A percentile compares a stretch with the other conserved stretches of the same genome.
phyloP scores from a whole-genome alignment of 2,797 vertebrate species.

The Silurus lanzhouensis region DNA sequence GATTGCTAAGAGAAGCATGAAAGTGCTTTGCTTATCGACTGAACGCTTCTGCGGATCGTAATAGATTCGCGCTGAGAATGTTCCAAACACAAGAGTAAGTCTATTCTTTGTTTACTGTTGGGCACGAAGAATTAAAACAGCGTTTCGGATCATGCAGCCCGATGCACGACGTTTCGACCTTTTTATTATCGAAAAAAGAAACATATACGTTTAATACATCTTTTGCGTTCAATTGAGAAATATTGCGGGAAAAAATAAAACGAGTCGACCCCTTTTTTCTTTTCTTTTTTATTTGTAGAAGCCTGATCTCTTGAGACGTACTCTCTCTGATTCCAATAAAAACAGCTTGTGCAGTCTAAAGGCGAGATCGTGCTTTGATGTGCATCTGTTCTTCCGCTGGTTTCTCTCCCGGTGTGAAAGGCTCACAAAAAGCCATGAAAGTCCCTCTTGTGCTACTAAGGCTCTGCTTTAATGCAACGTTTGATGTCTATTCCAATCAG shows the following conservation, averaged over 20 bases:
- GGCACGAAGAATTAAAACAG: not conserved
- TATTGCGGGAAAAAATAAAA: not conserved
- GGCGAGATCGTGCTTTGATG: constrained; percentile 65
- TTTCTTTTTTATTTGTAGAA: not conserved
- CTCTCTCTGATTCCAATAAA: constrained; percentile 29
- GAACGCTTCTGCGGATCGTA: constrained; percentile 85
- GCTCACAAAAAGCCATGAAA: constrained; percentile 63
- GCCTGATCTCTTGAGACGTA: constrained; percentile 5
- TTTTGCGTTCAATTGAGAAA: not conserved
- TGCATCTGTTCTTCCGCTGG: constrained; percentile 64
- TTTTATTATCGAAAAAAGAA: not conserved
- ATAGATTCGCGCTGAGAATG: constrained; percentile 67
- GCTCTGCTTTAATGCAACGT: constrained; percentile 59
- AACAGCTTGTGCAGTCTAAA: constrained; percentile 33
- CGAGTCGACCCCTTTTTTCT: not conserved
- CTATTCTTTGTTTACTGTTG: not conserved
- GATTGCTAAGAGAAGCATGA: constrained; percentile 88
- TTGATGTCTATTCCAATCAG: constrained; percentile 62
- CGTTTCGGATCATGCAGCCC: not conserved
- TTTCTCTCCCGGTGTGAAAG: constrained; percentile 57
- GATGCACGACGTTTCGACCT: constrained; percentile 1
- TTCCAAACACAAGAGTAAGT: not conserved
- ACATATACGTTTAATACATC: not conserved
- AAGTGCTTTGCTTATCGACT: constrained; percentile 90
- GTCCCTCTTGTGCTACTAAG: constrained; percentile 63